Conservation (phyloP, 2,888 invertebrate genomes). For the Ophioninae sp. region DNA sequence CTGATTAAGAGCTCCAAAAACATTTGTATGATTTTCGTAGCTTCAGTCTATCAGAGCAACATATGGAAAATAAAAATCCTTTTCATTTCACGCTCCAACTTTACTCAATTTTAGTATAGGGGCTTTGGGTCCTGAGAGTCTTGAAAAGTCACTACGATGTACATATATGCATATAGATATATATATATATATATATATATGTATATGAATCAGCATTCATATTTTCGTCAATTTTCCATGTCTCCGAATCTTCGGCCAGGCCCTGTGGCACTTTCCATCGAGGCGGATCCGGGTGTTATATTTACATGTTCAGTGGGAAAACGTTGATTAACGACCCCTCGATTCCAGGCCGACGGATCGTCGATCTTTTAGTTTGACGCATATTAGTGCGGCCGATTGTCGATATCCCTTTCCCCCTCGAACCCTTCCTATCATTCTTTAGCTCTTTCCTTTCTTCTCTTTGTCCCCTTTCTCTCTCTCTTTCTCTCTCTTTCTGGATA, state of each 20-base stretch:
- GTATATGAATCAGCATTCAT: constrained; percentile 1
- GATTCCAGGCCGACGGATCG: constrained; percentile 65
- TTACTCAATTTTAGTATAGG: too few species aligned
- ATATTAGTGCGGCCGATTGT: constrained; percentile 64
- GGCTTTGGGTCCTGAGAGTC: too few species aligned
- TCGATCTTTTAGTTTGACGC: constrained; percentile 66
- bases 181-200: neutral
- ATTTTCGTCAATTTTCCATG: too few species aligned
- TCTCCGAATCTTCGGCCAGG: neutral
- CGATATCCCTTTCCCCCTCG: constrained; percentile 20
- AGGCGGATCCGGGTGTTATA: constrained; percentile 46
- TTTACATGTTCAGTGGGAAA: constrained; percentile 63
- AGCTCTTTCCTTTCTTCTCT: constrained; percentile 4
- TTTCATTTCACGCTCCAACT: too few species aligned
- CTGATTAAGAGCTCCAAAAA: too few species aligned
- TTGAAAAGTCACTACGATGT: too few species aligned
- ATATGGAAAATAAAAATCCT: too few species aligned
- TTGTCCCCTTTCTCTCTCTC: neutral
- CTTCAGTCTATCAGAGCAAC: too few species aligned
- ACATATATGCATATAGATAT: neutral
- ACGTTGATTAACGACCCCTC: constrained; percentile 66
- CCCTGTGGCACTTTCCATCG: constrained; percentile 34
- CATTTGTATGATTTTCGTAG: too few species aligned
- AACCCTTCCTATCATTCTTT: constrained; percentile 12
- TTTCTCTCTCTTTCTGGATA: constrained; percentile 7